phyloP scores from a whole-genome alignment of 2,888 invertebrate species.

The Sphaerophoria taeniata region DNA sequence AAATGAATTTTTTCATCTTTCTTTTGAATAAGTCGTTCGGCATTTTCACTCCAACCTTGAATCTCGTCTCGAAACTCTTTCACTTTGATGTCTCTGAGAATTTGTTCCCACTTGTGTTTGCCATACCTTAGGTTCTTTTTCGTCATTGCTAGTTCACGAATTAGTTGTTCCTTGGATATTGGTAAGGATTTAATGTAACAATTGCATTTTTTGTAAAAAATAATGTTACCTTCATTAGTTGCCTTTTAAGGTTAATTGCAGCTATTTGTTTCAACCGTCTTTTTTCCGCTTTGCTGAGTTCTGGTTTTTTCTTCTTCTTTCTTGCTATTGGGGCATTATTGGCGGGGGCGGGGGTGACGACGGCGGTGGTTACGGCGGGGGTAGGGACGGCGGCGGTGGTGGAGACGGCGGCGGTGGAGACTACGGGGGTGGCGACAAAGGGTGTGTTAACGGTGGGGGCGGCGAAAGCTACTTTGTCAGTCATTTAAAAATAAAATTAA shows the following conservation, averaged over 20 bases:
- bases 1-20: slow-evolving; percentile 78
- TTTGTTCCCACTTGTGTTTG: slow-evolving; percentile 77
- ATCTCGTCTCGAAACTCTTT: slow-evolving; percentile 78
- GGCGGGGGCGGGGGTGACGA: too few species aligned
- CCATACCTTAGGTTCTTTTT: slow-evolving; percentile 77
- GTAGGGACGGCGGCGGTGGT: too few species aligned
- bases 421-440: too few species aligned
- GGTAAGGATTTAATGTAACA: neutral
- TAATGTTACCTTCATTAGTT: slow-evolving; percentile 34
- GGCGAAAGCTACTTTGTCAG: too few species aligned
- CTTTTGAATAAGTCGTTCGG: slow-evolving; percentile 74
- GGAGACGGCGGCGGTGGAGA: too few species aligned
- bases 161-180: slow-evolving; percentile 76
- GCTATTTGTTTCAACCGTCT: slow-evolving; percentile 18
- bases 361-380: too few species aligned
- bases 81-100: slow-evolving; percentile 78
- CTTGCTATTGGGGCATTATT: neutral
- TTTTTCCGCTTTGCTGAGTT: slow-evolving; percentile 40
- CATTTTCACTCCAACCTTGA: slow-evolving; percentile 76
- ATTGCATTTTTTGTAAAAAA: neutral
- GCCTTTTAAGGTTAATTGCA: slow-evolving; percentile 19
- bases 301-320: slow-evolving; percentile 9
- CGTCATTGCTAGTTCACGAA: slow-evolving; percentile 78
- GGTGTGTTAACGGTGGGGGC: too few species aligned
- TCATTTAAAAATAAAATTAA: too few species aligned